Conservation (phyloP, 2,113 vertebrate species). For the Donacobius atricapilla region DNA sequence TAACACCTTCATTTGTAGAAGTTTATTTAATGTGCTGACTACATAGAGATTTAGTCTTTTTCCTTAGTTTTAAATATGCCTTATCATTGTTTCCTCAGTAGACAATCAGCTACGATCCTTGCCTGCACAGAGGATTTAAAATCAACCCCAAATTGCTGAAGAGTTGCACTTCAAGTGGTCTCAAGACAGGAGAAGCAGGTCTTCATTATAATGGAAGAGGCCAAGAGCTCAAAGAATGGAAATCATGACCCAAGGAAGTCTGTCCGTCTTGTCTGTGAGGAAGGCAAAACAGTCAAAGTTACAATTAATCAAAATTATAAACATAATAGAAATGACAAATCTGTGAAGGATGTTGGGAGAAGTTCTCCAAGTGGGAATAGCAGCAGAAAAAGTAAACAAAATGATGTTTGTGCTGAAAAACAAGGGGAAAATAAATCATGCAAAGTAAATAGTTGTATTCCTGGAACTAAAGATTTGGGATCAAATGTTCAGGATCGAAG, state of each 20-base stretch:
- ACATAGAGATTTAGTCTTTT: background rate
- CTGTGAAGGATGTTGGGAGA: constrained; percentile 71
- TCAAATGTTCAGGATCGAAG: constrained; percentile 78
- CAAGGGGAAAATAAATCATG: constrained; percentile 73
- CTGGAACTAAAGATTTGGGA: constrained; percentile 68
- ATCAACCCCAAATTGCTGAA: constrained; percentile 64
- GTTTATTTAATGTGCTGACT: background rate
- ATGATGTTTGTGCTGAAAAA: constrained; percentile 78
- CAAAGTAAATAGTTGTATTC: constrained; percentile 70
- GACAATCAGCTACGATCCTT: constrained; percentile 69
- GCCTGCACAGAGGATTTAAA: constrained; percentile 69
- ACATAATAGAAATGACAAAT: constrained; percentile 77
- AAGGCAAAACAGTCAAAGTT: constrained; percentile 79
- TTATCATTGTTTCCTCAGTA: constrained; percentile 44
- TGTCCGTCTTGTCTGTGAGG: constrained; percentile 73
- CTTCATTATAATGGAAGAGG: constrained; percentile 87
- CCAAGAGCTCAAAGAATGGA: constrained; percentile 82
- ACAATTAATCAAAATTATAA: constrained; percentile 79
- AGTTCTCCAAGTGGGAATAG: constrained; percentile 74
- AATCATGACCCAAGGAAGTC: constrained; percentile 81
- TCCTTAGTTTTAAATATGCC: constrained; percentile 20
- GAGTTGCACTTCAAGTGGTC: constrained; percentile 69
- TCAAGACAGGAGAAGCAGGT: constrained; percentile 61
- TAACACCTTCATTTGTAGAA: background rate
- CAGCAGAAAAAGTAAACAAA: constrained; percentile 75